phyloP scores from a whole-genome alignment of 2,888 invertebrate genomes.

The Macrophya annulata region DNA sequence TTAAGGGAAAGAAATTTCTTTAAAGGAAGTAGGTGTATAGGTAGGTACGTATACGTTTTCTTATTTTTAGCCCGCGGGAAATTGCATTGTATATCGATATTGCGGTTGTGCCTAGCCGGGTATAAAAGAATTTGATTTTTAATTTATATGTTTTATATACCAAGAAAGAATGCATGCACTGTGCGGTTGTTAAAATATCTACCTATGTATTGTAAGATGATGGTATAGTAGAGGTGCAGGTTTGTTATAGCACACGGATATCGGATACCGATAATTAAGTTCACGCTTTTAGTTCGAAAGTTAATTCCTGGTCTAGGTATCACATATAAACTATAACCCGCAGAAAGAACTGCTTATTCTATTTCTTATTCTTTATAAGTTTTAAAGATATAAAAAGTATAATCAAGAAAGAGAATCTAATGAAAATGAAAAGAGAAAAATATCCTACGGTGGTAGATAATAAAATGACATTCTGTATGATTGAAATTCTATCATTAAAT shows the following conservation, averaged over 20 bases:
- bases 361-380: background rate
- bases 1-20: background rate
- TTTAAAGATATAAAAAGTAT: background rate
- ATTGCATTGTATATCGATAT: conserved; percentile 5
- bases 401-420: background rate
- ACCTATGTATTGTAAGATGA: background rate
- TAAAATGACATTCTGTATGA: background rate
- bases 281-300: conserved; percentile 34
- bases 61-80: background rate
- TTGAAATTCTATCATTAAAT: background rate
- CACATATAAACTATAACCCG: background rate
- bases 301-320: conserved; percentile 20
- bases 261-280: conserved; percentile 50
- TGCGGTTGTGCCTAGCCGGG: background rate
- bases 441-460: background rate
- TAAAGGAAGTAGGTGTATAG: too few relatives aligned
- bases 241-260: background rate
- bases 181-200: background rate
- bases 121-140: conserved; percentile 21
- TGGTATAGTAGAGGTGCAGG: background rate
- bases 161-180: background rate
- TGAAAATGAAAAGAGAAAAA: background rate
- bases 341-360: background rate
- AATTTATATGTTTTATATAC: conserved; percentile 1
- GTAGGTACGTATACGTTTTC: background rate